Evolutionary conservation across 2,888 invertebrate genomes (phyloP), one percentile per base, ranked within the genome.

Genomic region (Oscheius sp.): DNA sequence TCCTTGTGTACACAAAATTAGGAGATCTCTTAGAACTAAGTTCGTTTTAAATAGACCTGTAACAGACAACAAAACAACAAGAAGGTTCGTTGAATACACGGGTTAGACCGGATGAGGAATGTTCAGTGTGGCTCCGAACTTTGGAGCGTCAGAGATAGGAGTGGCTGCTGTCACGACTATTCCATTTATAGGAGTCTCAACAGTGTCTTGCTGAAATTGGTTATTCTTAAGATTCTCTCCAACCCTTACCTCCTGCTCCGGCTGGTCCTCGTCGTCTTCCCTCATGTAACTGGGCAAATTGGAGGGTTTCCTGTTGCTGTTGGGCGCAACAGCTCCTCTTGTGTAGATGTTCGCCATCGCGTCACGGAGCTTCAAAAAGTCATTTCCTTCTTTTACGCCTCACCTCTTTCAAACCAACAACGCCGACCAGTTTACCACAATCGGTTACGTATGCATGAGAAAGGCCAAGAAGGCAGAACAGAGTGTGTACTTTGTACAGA

Each of bases 381-480:
- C 42, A 42, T 42, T 42, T 42, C 42, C 29, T 58, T 68, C n/a
- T 47, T 51, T 33, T 21, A 33, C 32, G 13, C 11, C 35, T 59
- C 29, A 84, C 82, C 79, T 84, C 84, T 73, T 83, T 83, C 21
- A 84, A 59, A 1, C 82, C 83, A 33, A 84, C 82, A n/a, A 84
- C 83, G 2, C 84, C 84, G 9, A 84, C 79, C 29, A 84, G 75
- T 47, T 79, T 77, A 37, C 84, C 84, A 48, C 81, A 80, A 66
- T 84, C 83, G 21, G 83, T 84, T 21, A 84, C 84, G 58, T 84
- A 84, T 42, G 84, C 84, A 60, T 84, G 84, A 2, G 81, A 81
- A 2, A 84, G 71, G 13, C 83, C 84, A 11, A 84, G 83, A 29
- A 84, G 80, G 2, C 82, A 82, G 73, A 84, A 84, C 32, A 84